Conservation (phyloP, 1,140 invertebrate genomes). For the Ganaspis sp. region DNA sequence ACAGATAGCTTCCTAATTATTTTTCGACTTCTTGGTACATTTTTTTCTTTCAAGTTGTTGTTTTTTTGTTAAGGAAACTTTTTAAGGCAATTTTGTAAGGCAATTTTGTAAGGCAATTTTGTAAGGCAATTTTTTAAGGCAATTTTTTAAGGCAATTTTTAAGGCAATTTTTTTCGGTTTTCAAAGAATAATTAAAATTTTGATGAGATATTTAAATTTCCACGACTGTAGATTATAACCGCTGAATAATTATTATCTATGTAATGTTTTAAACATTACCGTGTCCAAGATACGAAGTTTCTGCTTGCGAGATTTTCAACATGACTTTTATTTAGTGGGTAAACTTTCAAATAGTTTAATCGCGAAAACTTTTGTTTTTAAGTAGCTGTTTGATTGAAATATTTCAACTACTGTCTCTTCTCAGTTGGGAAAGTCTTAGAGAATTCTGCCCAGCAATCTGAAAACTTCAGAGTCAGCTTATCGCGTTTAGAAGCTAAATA, state of each 20-base stretch:
- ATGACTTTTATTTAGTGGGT: neutral
- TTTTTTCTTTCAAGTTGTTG: no score
- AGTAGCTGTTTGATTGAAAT: conserved; percentile 21
- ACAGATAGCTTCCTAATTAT: no score
- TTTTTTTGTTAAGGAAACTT: no score
- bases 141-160: no score
- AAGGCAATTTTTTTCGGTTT: no score
- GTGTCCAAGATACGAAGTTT: neutral
- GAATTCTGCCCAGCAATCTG: conserved; percentile 26
- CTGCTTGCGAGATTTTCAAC: neutral
- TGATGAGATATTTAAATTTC: no score
- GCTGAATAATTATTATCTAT: neutral
- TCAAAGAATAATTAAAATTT: no score
- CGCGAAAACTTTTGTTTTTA: conserved; percentile 14
- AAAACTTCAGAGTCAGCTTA: conserved; percentile 25
- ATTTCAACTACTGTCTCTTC: conserved; percentile 20
- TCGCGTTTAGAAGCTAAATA: conserved; percentile 30
- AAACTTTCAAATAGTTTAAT: conserved; percentile 25
- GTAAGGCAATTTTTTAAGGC: no score
- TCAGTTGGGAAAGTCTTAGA: neutral
- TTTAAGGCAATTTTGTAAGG: no score
- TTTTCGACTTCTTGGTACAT: no score
- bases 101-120: no score
- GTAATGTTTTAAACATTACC: neutral
- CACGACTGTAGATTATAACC: no score